Evolutionary conservation across 2,797 vertebrate species (phyloP).

Genomic region (Acestrorhynchus altus): DNA sequence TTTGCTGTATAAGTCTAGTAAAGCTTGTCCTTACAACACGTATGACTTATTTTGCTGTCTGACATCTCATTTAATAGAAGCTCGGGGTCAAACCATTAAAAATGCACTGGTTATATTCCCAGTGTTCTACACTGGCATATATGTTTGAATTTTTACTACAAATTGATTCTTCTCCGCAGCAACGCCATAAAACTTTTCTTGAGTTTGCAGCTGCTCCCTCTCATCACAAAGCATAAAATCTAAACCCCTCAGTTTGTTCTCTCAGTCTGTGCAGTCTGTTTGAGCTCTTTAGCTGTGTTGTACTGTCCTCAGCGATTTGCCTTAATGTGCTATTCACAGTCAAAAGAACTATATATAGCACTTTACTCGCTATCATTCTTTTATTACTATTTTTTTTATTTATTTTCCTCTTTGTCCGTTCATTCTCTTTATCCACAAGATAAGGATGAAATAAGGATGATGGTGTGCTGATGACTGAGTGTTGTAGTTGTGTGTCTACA

Average conservation of each 20-base stretch:
- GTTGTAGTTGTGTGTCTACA: background rate
- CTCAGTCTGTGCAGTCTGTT: background rate
- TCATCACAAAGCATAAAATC: background rate
- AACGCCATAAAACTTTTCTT: background rate
- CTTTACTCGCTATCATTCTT: background rate
- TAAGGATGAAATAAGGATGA: background rate
- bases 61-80: background rate
- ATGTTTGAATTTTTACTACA: background rate
- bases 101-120: background rate
- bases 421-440: background rate
- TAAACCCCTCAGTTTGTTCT: background rate
- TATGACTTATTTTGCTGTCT: background rate
- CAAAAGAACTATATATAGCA: background rate
- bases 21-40: background rate
- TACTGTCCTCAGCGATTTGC: background rate
- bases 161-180: background rate
- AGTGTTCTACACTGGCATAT: constrained; percentile 34
- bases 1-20: background rate
- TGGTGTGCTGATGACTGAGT: too few species aligned
- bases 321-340: background rate
- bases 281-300: constrained; percentile 23
- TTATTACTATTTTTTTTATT: constrained; percentile 35
- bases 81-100: background rate
- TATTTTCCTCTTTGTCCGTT: constrained; percentile 1
- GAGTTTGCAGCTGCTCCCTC: background rate